phyloP scores from a whole-genome alignment of 2,888 invertebrate species.

The Parnassius apollo region DNA sequence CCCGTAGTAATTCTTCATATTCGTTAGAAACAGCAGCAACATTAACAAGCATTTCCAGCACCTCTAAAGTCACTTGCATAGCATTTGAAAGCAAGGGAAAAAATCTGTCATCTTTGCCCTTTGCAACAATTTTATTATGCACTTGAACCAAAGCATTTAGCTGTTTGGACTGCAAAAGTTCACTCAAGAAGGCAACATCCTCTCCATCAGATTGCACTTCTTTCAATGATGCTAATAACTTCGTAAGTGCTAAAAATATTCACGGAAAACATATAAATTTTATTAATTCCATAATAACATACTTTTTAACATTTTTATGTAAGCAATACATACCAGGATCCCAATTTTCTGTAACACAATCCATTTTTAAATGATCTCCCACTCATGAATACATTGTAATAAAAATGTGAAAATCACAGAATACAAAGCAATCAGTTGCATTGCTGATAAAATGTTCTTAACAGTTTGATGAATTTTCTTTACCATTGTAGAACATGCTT shows the following conservation, averaged over 20 bases:
- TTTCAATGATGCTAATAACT: slow-evolving; percentile 90
- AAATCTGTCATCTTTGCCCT: slow-evolving; percentile 91
- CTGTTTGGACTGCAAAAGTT: slow-evolving; percentile 91
- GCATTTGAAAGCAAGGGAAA: slow-evolving; percentile 92
- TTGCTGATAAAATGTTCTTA: background rate
- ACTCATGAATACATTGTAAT: slow-evolving; percentile 6
- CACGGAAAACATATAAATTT: background rate
- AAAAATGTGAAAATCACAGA: slow-evolving; percentile 8
- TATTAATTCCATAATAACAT: slow-evolving; percentile 1
- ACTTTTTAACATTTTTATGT: slow-evolving; percentile 7
- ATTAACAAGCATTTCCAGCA: slow-evolving; percentile 86
- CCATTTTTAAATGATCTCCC: slow-evolving; percentile 51
- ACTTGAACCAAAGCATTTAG: slow-evolving; percentile 94
- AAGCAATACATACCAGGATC: slow-evolving; percentile 59
- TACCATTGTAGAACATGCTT: background rate
- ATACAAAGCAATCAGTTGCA: background rate
- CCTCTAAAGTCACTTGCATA: slow-evolving; percentile 90
- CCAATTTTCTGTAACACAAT: slow-evolving; percentile 63
- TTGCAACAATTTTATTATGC: slow-evolving; percentile 92
- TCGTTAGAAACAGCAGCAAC: slow-evolving; percentile 86
- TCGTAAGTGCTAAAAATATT: slow-evolving; percentile 85
- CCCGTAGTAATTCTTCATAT: slow-evolving; percentile 88
- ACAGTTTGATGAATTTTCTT: background rate
- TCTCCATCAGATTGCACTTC: slow-evolving; percentile 91
- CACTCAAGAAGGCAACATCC: slow-evolving; percentile 92